Percentiles rank a stretch among this genome's conserved stretches.
Conservation (phyloP, 2,113 vertebrate species). For the Camarhynchus parvulus region DNA sequence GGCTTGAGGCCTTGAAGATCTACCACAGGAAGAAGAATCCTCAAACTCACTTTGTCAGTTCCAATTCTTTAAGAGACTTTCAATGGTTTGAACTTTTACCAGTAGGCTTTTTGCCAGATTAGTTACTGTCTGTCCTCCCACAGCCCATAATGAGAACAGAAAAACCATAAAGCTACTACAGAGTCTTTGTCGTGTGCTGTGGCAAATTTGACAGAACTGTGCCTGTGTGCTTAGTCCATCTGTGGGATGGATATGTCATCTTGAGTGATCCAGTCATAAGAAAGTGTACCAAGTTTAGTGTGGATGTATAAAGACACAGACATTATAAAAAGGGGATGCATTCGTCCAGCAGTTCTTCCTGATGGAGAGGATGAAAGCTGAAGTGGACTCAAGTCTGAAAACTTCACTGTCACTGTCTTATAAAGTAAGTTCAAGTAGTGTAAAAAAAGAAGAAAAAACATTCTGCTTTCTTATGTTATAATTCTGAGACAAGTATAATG, state of each 20-base stretch:
- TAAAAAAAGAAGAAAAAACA: not conserved
- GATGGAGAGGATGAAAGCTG: not conserved
- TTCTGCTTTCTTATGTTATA: not conserved
- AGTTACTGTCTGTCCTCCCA: not conserved
- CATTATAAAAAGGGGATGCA: not conserved
- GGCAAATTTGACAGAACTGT: not conserved
- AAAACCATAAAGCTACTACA: not conserved
- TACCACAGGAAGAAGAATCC: not conserved
- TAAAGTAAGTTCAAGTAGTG: not conserved
- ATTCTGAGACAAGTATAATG: not conserved
- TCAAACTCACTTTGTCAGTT: not conserved
- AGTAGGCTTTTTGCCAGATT: not conserved
- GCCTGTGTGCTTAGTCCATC: not conserved
- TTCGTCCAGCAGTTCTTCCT: not conserved
- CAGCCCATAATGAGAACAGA: not conserved
- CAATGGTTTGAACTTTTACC: not conserved
- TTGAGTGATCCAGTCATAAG: not conserved
- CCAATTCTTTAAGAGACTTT: not conserved
- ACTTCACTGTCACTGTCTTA: not conserved
- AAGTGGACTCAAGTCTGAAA: not conserved
- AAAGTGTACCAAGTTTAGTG: not conserved
- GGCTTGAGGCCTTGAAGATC: not conserved
- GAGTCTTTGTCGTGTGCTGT: not conserved
- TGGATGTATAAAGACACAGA: not conserved
- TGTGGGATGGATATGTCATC: not conserved